Evolutionary conservation across 2,113 vertebrate species (phyloP).

Genomic region (Odobenus rosmarus): DNA sequence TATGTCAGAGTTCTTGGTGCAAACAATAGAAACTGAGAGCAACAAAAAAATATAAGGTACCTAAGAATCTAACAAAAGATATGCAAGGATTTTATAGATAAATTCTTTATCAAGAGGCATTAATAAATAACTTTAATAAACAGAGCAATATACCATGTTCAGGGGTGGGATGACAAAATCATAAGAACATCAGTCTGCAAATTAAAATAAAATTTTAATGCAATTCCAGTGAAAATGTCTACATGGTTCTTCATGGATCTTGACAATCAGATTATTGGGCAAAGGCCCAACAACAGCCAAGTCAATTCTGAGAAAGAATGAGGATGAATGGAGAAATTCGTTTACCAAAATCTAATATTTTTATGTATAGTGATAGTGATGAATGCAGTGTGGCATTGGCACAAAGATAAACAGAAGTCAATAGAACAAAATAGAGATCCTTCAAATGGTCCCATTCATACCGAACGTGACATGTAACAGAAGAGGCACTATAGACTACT

Average conservation of each 20-base stretch:
- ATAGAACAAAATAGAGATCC: background rate
- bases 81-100: background rate
- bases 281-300: background rate
- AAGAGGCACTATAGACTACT: background rate
- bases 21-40: constrained; percentile 19
- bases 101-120: background rate
- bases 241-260: background rate
- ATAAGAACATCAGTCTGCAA: background rate
- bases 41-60: background rate
- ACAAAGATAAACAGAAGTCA: constrained; percentile 7
- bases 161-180: background rate
- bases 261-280: background rate
- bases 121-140: constrained; percentile 1
- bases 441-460: background rate
- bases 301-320: background rate
- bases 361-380: background rate
- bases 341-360: background rate
- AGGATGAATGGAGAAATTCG: background rate
- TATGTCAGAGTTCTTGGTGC: background rate
- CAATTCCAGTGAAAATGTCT: background rate
- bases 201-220: constrained; percentile 53
- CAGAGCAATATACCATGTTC: background rate
- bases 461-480: background rate
- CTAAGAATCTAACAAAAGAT: constrained; percentile 12
- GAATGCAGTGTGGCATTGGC: background rate